These are phyloP conservation scores for Nasonia longicornis DNA, from an alignment of 1,140 invertebrate genomes.

Conservation along the genomic window DNA sequence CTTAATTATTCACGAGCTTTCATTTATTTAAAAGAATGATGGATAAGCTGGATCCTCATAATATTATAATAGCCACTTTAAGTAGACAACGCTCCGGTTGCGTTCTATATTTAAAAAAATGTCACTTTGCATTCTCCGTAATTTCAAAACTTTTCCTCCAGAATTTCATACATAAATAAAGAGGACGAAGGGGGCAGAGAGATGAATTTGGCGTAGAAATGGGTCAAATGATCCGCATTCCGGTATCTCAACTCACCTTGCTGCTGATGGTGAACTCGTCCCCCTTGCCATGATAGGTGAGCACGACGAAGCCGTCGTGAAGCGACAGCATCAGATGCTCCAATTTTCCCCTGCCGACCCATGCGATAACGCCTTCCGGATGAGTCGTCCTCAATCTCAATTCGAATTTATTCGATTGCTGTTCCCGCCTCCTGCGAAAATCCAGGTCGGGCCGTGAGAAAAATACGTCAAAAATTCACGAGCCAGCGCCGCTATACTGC, in stretches of 20 bases:
- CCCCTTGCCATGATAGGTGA: slow-evolving; percentile 67
- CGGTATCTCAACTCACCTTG: slow-evolving; percentile 64
- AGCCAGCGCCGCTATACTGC: background rate
- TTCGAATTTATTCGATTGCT: slow-evolving; percentile 75
- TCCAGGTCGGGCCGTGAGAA: slow-evolving; percentile 24
- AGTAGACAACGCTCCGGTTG: too few relatives aligned
- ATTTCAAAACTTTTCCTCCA: too few relatives aligned
- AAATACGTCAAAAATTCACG: slow-evolving; percentile 23
- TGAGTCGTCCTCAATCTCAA: slow-evolving; percentile 73
- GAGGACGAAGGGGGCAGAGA: background rate
- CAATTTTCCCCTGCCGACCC: slow-evolving; percentile 72
- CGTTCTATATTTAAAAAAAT: too few relatives aligned
- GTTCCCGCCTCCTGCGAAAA: slow-evolving; percentile 68
- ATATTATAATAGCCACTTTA: too few relatives aligned
- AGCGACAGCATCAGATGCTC: slow-evolving; percentile 64
- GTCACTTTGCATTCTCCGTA: too few relatives aligned
- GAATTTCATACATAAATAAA: too few relatives aligned
- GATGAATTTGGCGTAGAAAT: background rate
- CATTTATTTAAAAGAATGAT: too few relatives aligned
- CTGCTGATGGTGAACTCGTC: slow-evolving; percentile 68
- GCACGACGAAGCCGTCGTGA: slow-evolving; percentile 72
- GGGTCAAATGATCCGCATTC: background rate
- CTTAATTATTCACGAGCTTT: too few relatives aligned
- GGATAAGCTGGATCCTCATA: too few relatives aligned
- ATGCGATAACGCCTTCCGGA: slow-evolving; percentile 74